Evolutionary conservation across 2,888 invertebrate species (phyloP), one percentile per base, ranked within the genome.

Genomic region (Stegana nigrithorax): DNA sequence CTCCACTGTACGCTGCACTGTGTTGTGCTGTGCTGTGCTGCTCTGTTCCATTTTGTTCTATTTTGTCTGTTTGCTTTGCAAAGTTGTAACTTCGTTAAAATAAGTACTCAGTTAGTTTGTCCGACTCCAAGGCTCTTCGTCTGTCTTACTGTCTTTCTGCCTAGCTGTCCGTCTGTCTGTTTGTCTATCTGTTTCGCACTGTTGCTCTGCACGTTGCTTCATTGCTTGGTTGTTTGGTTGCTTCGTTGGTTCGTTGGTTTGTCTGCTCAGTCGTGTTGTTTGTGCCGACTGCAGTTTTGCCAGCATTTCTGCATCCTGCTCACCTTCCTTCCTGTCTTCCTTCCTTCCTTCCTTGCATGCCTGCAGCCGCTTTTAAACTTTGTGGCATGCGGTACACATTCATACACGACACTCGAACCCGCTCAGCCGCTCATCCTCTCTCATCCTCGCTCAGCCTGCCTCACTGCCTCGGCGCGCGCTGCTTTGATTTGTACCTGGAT

Each of bases 51-150:
- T n/a, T n/a, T n/a, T n/a, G n/a, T 59, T 67, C 47, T 59, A 64
- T 47, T 62, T 59, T 66, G 58, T 66, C 71, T 72, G 80, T 80
- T 80, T 76, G 76, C 78, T 78, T 80, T 75, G 76, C 69, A 64
- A 72, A 80, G 74, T 73, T 78, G 78, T 75, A 76, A 76, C 80
- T 76, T 76, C 76, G 80, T 76, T 80, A 76, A 80, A 78, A 73
- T 80, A 75, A 80, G 80, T 74, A 73, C 76, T 73, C 69, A 21
- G 80, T 78, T 76, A 75, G 73, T 80, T 75, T 73, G 66, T 72
- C 72, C 50, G 59, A n/a, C n/a, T 44, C 12, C 57, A 36, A n/a
- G 25, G 21, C 26, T 17, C 14, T 50, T 21, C 26, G 25, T 47
- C 21, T 4, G 25, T 50, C 19, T 50, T 7, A 21, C 50, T 50